A percentile compares a stretch with the other conserved stretches of the same genome.
Conservation (phyloP, 2,888 invertebrate genomes). For the Phragmatobia fuliginosa region DNA sequence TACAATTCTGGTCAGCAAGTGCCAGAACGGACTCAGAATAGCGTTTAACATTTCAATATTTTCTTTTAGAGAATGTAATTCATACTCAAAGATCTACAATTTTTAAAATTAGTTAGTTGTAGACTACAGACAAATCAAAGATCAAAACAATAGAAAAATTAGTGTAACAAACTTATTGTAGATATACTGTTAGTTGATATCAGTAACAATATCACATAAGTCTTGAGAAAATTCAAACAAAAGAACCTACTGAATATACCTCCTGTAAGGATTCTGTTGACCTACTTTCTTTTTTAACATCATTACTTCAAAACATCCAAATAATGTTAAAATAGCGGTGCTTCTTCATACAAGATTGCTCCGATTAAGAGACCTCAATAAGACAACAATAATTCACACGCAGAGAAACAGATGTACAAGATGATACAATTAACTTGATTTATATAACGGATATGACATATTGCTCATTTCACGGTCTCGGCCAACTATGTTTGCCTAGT, state of each 20-base stretch:
- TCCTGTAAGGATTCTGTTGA: neutral
- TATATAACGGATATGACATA: conserved; percentile 55
- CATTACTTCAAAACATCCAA: neutral
- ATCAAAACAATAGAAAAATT: too few relatives aligned
- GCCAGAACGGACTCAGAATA: too few relatives aligned
- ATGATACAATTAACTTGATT: conserved; percentile 68
- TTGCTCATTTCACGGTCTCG: conserved; percentile 64
- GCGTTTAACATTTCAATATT: too few relatives aligned
- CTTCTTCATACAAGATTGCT: conserved; percentile 7
- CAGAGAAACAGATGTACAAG: conserved; percentile 53
- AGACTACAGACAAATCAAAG: too few relatives aligned
- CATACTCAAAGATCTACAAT: too few relatives aligned
- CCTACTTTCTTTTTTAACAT: neutral
- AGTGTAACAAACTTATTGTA: too few relatives aligned
- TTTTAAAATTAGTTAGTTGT: too few relatives aligned
- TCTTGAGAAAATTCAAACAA: neutral
- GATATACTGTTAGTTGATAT: too few relatives aligned
- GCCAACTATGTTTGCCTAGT: conserved; percentile 37
- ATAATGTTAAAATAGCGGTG: conserved; percentile 8
- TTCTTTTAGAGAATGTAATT: too few relatives aligned
- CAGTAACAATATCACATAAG: neutral
- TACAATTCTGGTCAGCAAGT: too few relatives aligned
- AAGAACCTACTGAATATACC: neutral
- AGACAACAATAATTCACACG: conserved; percentile 25
- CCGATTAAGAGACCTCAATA: conserved; percentile 13